phyloP scores from a whole-genome alignment of 1,140 invertebrate genomes.

The Eupristina koningsbergeri region DNA sequence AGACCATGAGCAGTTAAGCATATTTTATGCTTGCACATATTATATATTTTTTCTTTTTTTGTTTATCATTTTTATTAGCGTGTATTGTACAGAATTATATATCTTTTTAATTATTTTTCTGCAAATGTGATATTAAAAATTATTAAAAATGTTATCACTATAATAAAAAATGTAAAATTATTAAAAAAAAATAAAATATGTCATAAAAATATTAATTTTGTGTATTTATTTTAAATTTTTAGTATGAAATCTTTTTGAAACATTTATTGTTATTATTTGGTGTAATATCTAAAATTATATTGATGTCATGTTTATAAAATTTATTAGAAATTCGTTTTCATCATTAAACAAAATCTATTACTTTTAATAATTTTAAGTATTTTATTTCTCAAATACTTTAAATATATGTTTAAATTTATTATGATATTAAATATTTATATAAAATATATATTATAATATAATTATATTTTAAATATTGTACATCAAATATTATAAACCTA shows the following conservation, averaged over 20 bases:
- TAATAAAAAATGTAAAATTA: conserved; percentile 53
- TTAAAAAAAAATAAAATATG: conserved; percentile 51
- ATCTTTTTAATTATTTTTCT: conserved; percentile 47
- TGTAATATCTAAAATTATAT: no score
- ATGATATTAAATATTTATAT: no score
- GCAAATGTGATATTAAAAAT: conserved; percentile 59
- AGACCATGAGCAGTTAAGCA: conserved; percentile 1
- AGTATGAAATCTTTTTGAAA: no score
- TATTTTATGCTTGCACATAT: conserved; percentile 39
- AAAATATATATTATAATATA: no score
- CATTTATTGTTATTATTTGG: neutral
- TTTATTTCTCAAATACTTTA: no score
- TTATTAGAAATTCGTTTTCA: no score
- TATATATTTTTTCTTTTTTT: conserved; percentile 48
- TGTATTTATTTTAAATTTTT: neutral
- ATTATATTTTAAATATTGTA: no score
- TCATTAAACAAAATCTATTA: no score
- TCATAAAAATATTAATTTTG: conserved; percentile 15
- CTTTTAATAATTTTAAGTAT: no score
- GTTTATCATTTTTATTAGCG: conserved; percentile 31
- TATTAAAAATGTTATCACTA: conserved; percentile 25
- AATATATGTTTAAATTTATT: no score
- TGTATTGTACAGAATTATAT: conserved; percentile 48
- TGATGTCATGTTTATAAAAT: no score
- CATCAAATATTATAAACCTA: no score